Evolutionary conservation across 2,113 vertebrate genomes (phyloP).

Genomic region (Hyla sarda): DNA sequence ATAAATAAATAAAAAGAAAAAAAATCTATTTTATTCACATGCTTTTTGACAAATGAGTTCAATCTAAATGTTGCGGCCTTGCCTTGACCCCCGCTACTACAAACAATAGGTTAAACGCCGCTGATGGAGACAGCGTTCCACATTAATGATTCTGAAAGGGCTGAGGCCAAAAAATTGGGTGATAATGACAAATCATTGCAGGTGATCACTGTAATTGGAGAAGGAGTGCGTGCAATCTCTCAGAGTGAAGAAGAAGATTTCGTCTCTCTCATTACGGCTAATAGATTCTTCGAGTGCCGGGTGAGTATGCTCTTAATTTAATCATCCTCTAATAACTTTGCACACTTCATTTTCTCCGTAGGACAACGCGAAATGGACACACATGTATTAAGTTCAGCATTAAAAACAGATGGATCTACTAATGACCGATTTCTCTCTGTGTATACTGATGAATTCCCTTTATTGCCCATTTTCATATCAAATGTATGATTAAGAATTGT

Average conservation of each 20-base stretch:
- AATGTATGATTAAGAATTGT: slow-evolving; percentile 30
- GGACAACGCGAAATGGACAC: slow-evolving; percentile 86
- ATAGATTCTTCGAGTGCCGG: slow-evolving; percentile 81
- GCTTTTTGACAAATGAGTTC: slow-evolving; percentile 99
- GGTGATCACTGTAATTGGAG: slow-evolving; percentile 93
- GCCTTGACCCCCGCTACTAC: slow-evolving; percentile 97
- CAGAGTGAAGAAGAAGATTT: slow-evolving; percentile 70
- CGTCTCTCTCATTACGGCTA: slow-evolving; percentile 85
- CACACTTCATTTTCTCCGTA: slow-evolving; percentile 85
- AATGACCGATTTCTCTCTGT: slow-evolving; percentile 91
- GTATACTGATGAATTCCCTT: slow-evolving; percentile 94
- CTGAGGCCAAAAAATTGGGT: slow-evolving; percentile 84
- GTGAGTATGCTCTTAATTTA: slow-evolving; percentile 87
- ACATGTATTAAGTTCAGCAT: slow-evolving; percentile 83
- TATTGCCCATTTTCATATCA: slow-evolving; percentile 81
- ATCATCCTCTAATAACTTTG: slow-evolving; percentile 85
- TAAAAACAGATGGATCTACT: slow-evolving; percentile 90
- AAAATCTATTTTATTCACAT: slow-evolving; percentile 91
- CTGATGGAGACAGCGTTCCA: slow-evolving; percentile 99
- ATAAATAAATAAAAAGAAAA: too few species aligned
- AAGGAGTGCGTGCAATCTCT: background rate
- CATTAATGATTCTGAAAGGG: slow-evolving; percentile 97
- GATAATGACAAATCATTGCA: slow-evolving; percentile 96
- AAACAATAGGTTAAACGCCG: slow-evolving; percentile 98
- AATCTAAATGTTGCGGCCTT: slow-evolving; percentile 98